Evolutionary conservation across 1,140 invertebrate genomes (phyloP).

Genomic region (Sitodiplosis mosellana): DNA sequence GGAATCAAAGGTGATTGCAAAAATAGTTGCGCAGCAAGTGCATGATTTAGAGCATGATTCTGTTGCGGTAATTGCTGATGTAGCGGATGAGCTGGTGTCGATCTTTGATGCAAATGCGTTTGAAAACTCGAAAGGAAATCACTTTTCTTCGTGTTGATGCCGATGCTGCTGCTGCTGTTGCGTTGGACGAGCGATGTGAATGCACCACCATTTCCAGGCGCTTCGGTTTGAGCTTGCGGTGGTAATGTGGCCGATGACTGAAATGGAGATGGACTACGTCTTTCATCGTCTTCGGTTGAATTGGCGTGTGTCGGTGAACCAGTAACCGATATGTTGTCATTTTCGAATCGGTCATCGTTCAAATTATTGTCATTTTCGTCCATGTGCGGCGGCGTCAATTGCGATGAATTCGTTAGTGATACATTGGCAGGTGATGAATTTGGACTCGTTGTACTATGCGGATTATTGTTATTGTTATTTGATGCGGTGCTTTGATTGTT

Average conservation of each 20-base stretch:
- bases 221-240: neutral
- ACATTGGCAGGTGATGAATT: conserved; percentile 26
- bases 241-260: conserved; percentile 27
- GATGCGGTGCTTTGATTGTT: too few species aligned
- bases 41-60: conserved; percentile 38
- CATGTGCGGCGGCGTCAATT: conserved; percentile 27
- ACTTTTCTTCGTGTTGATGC: conserved; percentile 14
- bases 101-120: conserved; percentile 17
- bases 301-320: conserved; percentile 28
- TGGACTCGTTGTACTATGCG: conserved; percentile 46
- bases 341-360: conserved; percentile 26
- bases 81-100: conserved; percentile 7
- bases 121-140: conserved; percentile 26
- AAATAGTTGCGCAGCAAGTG: conserved; percentile 46
- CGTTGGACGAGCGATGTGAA: conserved; percentile 23
- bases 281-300: conserved; percentile 9
- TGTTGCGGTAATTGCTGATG: conserved; percentile 13
- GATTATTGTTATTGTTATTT: conserved; percentile 19
- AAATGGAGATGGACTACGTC: conserved; percentile 20
- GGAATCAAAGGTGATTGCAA: conserved; percentile 47
- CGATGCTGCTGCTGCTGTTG: conserved; percentile 5
- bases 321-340: conserved; percentile 48
- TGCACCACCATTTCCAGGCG: conserved; percentile 15
- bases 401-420: conserved; percentile 18
- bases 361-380: conserved; percentile 17